These are phyloP conservation scores for Drymonia ruficornis DNA, from an alignment of 2,888 invertebrate species.

Conservation along the genomic window DNA sequence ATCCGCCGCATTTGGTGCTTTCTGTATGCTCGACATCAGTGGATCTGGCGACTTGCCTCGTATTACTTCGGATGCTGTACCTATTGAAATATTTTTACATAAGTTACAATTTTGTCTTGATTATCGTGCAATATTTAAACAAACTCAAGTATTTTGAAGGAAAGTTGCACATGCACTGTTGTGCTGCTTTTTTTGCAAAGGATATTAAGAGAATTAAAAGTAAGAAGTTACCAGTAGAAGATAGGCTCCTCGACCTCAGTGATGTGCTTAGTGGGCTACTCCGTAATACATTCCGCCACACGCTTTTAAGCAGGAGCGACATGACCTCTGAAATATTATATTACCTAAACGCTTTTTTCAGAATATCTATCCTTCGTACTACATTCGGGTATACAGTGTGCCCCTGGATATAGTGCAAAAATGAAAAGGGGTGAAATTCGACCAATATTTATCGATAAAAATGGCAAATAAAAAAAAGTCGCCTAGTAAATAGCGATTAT, in stretches of 20 bases:
- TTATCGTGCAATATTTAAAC: too few relatives aligned
- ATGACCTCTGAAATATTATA: constrained; percentile 47
- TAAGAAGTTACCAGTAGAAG: constrained; percentile 45
- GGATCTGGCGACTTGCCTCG: constrained; percentile 63
- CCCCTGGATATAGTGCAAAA: too few relatives aligned
- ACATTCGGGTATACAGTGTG: too few relatives aligned
- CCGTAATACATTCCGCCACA: constrained; percentile 57
- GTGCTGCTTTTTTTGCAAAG: not conserved
- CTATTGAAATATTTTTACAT: not conserved
- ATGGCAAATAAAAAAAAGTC: too few relatives aligned
- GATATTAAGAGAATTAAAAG: not conserved
- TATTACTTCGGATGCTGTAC: constrained; percentile 56
- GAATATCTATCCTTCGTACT: too few relatives aligned
- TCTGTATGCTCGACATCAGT: constrained; percentile 72
- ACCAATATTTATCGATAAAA: too few relatives aligned
- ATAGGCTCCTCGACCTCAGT: constrained; percentile 52
- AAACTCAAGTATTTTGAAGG: not conserved
- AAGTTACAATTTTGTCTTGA: too few relatives aligned
- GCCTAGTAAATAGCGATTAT: too few relatives aligned
- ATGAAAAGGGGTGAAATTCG: too few relatives aligned
- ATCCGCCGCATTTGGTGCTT: constrained; percentile 65
- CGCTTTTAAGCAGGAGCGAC: constrained; percentile 56
- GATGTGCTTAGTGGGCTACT: constrained; percentile 47
- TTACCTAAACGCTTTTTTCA: too few relatives aligned
- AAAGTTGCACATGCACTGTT: not conserved